Conservation (phyloP, 2,888 invertebrate species). For the Odontocolon sp. region DNA sequence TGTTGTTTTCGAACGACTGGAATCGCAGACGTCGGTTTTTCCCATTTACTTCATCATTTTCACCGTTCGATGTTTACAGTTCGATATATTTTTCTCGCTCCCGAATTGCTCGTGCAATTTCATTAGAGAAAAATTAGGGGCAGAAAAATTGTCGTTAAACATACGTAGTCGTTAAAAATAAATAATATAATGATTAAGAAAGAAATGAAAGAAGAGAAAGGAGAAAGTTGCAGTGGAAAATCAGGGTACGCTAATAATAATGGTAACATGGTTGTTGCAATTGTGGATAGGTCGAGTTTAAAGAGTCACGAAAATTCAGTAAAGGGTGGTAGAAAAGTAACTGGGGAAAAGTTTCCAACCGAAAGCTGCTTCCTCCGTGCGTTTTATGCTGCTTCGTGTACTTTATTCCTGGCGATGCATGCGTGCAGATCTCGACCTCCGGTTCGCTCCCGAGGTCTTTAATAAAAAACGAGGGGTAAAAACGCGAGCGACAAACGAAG, state of each 20-base stretch:
- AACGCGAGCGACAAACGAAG: conserved; percentile 8
- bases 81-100: too few relatives aligned
- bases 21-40: too few relatives aligned
- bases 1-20: too few relatives aligned
- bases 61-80: too few relatives aligned
- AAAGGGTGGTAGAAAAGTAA: not conserved
- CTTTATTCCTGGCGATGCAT: conserved; percentile 29
- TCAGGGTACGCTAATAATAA: conserved; percentile 5
- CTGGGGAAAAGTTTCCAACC: not conserved
- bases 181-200: not conserved
- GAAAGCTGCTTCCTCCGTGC: not conserved
- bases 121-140: too few relatives aligned
- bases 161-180: too few relatives aligned
- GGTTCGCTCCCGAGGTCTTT: conserved; percentile 13
- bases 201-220: not conserved
- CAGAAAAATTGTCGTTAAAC: too few relatives aligned
- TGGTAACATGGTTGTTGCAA: conserved; percentile 15
- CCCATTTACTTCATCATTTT: too few relatives aligned
- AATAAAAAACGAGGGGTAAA: conserved; percentile 13
- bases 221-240: too few relatives aligned
- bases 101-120: too few relatives aligned
- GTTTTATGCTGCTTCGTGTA: conserved; percentile 19
- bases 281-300: conserved; percentile 9
- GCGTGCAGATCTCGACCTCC: conserved; percentile 24
- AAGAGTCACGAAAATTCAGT: conserved; percentile 25